Conservation (phyloP, 30 jellyfish, hydroid and myxozoan species). For the Aurelia coerulea region DNA sequence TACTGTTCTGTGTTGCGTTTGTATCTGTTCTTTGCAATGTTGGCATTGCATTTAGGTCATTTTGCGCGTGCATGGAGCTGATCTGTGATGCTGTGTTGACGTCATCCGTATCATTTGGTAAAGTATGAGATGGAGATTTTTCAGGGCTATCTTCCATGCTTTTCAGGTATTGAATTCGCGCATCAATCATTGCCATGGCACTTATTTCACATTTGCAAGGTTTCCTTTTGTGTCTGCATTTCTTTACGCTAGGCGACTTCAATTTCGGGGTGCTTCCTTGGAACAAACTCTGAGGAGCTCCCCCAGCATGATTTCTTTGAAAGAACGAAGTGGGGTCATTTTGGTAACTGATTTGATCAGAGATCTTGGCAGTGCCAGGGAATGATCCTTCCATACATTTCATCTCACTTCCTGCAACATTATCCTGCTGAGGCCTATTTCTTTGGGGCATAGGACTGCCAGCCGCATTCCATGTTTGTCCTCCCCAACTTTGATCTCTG, state of each 20-base stretch:
- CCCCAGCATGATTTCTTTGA: neutral
- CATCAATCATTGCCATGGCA: slow-evolving; percentile 7
- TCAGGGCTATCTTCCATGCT: neutral
- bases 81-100: too few species aligned
- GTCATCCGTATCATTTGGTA: too few species aligned
- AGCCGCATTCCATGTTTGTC: neutral
- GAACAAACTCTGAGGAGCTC: neutral
- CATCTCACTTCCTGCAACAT: neutral
- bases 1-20: too few species aligned
- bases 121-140: too few species aligned
- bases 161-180: neutral
- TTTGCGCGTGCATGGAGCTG: too few species aligned
- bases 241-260: neutral
- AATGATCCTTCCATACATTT: neutral
- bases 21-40: too few species aligned
- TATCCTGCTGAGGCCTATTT: neutral
- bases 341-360: neutral
- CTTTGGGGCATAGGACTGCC: neutral
- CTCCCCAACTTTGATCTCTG: neutral
- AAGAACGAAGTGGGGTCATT: neutral
- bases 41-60: too few species aligned
- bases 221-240: slow-evolving; percentile 54
- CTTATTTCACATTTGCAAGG: slow-evolving; percentile 54
- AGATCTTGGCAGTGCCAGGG: neutral
- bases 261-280: neutral